Conservation (phyloP, 2,888 invertebrate species). For the Mactromeris polynyma region DNA sequence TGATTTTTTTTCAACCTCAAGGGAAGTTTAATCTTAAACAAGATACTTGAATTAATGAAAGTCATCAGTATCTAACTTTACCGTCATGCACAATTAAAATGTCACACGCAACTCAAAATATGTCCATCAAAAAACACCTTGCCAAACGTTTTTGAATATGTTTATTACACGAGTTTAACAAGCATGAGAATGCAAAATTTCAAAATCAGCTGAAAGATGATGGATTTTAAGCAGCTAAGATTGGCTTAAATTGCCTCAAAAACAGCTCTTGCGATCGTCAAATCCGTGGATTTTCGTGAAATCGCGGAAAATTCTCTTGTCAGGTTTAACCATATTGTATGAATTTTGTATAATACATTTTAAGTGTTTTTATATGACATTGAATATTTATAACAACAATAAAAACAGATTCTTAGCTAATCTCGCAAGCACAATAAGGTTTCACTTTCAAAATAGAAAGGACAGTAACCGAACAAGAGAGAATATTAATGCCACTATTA, state of each 20-base stretch:
- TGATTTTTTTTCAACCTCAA: constrained; percentile 32
- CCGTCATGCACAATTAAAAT: constrained; percentile 48
- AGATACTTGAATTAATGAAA: constrained; percentile 30
- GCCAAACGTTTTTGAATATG: background rate
- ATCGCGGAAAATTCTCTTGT: no score
- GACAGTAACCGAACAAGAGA: background rate
- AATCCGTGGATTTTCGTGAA: no score
- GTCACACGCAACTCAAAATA: constrained; percentile 21
- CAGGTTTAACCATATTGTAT: constrained; percentile 20
- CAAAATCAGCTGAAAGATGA: no score
- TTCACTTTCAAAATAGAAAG: background rate
- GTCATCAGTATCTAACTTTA: constrained; percentile 13
- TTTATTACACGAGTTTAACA: constrained; percentile 25
- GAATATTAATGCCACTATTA: background rate
- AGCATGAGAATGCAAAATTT: no score
- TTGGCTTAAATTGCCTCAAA: no score
- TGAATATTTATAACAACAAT: constrained; percentile 3
- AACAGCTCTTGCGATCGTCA: no score
- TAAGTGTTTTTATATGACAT: background rate
- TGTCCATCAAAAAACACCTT: constrained; percentile 35
- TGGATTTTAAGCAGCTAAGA: no score
- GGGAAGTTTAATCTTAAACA: constrained; percentile 31
- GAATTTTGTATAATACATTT: constrained; percentile 31
- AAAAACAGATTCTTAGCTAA: background rate
- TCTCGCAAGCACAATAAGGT: background rate